These are phyloP conservation scores for Hucho hucho DNA, from an alignment of 2,113 vertebrate genomes.

Conservation along the genomic window DNA sequence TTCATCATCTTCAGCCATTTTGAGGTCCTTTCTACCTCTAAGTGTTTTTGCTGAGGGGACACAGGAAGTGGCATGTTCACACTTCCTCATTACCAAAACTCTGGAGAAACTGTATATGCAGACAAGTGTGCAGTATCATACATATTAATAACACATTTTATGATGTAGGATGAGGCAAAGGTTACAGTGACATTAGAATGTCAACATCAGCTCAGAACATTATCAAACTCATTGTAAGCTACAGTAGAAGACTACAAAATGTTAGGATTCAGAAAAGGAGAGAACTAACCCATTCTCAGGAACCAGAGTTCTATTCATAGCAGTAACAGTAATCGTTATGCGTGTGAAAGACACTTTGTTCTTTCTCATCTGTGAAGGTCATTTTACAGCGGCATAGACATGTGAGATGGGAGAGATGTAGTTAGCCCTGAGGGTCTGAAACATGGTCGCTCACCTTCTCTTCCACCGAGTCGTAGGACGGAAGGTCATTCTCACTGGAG, in stretches of 20 bases:
- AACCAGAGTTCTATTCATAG: background rate
- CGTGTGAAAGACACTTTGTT: background rate
- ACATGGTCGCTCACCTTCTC: conserved; percentile 67
- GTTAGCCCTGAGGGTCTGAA: background rate
- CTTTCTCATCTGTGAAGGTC: background rate
- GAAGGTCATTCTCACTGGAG: conserved; percentile 72
- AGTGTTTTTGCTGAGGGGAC: conserved; percentile 85
- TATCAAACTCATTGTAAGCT: no score
- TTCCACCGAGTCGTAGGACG: conserved; percentile 70
- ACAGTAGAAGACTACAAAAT: no score
- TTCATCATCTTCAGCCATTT: conserved; percentile 99
- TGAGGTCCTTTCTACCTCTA: conserved; percentile 88
- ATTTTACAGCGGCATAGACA: background rate
- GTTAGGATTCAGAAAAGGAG: no score
- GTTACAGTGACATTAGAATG: background rate
- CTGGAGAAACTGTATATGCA: no score
- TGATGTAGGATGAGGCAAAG: no score
- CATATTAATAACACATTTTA: no score
- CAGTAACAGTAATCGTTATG: background rate
- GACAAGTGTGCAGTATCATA: no score
- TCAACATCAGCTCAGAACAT: background rate
- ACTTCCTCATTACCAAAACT: background rate
- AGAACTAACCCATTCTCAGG: background rate
- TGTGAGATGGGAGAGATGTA: no score
- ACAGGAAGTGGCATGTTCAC: conserved; percentile 23